Base-by-base conservation (phyloP, 1,140 invertebrate species). In the Aphelenchoides besseyi region DNA sequence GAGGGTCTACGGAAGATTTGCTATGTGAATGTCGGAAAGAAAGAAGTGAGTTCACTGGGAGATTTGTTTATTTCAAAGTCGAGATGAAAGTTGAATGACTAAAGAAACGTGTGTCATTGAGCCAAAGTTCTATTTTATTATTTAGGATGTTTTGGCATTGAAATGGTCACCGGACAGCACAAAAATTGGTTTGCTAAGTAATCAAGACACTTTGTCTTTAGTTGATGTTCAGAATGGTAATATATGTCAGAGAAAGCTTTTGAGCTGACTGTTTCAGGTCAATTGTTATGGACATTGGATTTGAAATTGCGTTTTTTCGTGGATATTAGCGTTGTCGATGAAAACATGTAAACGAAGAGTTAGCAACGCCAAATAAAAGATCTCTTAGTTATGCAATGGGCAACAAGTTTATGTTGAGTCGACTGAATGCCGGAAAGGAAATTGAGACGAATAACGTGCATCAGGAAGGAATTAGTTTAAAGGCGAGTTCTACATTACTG, bases 301-400 rank as follows among this genome's bases (percentile, higher is more conserved):
- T 74, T 77, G 18, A 74, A 74, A 70, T 37, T 74, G n/a, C 72
- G 72, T 9, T 74, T 75, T 32, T 74, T 74, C 30, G 72, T 73
- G 16, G 72, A 74, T 33, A 74, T 72, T 29, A 35, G 29, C 28
- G 71, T 72, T 0, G 32, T 23, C 16, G 70, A 72, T 9, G 41
- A 72, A n/a, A 59, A 5, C 36, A 26, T 66, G 9, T 61, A 18
- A 29, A 2, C 59, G n/a, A n/a, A n/a, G n/a, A n/a, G n/a, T n/a
- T n/a, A n/a, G n/a, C n/a, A n/a, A n/a, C n/a, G n/a, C n/a, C n/a
- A n/a, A n/a, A n/a, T n/a, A n/a, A n/a, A 18, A 30, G 1, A 1
- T 16, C n/a, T 16, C 23, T 36, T 2, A 67, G 68, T 1, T 74
- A 37, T 26, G 72, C 72, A 16, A 72, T 74, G 64, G 72, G 72